Percentiles rank a stretch among this genome's conserved stretches.
These are phyloP conservation scores for Sparidentex hasta DNA, from an alignment of 2,797 vertebrate genomes.

Conservation along the genomic window DNA sequence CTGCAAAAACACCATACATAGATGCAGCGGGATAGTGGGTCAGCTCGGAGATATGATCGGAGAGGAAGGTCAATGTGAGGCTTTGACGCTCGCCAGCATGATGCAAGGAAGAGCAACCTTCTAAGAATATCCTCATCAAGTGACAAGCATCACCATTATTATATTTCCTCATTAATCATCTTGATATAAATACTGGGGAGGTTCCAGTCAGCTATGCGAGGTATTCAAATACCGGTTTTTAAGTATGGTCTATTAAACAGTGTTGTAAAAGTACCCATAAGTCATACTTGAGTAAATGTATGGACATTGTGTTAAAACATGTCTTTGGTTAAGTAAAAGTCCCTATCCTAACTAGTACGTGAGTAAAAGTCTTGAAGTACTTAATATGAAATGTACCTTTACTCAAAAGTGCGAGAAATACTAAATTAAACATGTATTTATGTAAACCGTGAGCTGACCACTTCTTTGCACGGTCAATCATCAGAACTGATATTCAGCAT, in stretches of 20 bases:
- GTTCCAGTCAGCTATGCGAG: constrained; percentile 60
- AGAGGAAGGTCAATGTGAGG: constrained; percentile 65
- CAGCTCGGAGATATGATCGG: constrained; percentile 54
- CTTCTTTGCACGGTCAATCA: no score
- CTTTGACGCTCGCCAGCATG: constrained; percentile 76
- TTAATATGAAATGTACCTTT: no score
- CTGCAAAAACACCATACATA: constrained; percentile 74
- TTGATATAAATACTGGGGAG: constrained; percentile 71
- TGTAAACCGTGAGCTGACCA: no score
- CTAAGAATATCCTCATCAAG: constrained; percentile 82
- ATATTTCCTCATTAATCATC: constrained; percentile 81
- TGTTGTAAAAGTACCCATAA: no score
- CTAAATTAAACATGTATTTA: no score
- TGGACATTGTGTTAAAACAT: no score
- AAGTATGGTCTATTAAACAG: constrained; percentile 34
- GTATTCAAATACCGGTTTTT: constrained; percentile 56
- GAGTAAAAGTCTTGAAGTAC: no score
- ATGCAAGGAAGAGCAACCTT: constrained; percentile 83
- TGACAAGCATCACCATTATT: constrained; percentile 74
- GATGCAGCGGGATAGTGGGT: constrained; percentile 63
- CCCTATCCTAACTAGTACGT: no score
- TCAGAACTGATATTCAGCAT: no score
- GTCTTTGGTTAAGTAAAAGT: no score
- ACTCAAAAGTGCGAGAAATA: no score
- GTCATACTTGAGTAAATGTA: no score